Base-by-base conservation (phyloP, 2,888 invertebrate genomes). In the Diplolepis rosae region DNA sequence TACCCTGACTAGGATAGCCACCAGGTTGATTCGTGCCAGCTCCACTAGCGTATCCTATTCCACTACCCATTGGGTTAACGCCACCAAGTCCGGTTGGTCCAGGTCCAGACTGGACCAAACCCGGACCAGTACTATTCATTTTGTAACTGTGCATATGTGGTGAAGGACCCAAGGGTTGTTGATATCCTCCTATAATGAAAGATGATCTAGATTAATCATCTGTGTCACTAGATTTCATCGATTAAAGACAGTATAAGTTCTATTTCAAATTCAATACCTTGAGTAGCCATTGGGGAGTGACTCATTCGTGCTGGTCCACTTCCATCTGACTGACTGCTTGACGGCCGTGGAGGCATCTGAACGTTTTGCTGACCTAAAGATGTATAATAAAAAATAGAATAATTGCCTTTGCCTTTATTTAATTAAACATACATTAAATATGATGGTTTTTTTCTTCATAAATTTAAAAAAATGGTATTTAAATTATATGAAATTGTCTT, bases 311-410 rank as follows among this genome's bases (percentile, higher is more conserved):
- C 90, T 82, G 92, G 92, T 85, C 92, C 92, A 86, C 91, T 90
- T 85, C 91, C 89, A 85, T 91, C 91, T 73, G 91, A 91, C 85
- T 91, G 88, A 83, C 88, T 88, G 90, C 97, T 97, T 86, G 97
- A 95, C 90, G 97, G 97, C 89, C 97, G 94, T 89, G 96, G 96
- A 89, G 97, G 97, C 95, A 97, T 97, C 91, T 96, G 95, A 93
- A 96, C 94, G 94, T 95, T 96, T 93, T 95, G 95, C 90, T 94
- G 95, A 89, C 95, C 95, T 95, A 90, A 24, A 39, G 61, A 39
- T 35, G 24, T 3, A 30, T 9, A 39, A 22, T 1, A n/a, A 45
- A 61, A 51, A 52, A 32, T 48, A 22, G 48, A 27, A 22, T 4
- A 32, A 39, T 1, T 28, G 22, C 15, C 15, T 1, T 32, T 7